Evolutionary conservation across 2,888 invertebrate genomes (phyloP).

Genomic region (Smittia aterrima): DNA sequence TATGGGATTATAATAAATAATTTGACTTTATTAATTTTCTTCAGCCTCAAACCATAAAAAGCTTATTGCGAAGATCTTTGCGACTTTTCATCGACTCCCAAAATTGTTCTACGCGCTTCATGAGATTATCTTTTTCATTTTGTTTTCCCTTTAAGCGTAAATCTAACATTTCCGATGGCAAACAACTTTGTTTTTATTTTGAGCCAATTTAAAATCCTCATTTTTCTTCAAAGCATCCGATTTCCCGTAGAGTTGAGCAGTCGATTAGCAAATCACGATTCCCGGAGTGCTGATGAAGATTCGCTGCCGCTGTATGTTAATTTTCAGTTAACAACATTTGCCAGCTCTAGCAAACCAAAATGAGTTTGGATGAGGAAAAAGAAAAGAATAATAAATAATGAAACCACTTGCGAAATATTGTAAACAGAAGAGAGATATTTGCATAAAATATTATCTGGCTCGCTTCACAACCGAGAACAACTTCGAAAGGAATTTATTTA

Average conservation of each 20-base stretch:
- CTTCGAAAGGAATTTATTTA: constrained; percentile 16
- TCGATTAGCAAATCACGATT: too few relatives aligned
- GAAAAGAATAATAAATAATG: constrained; percentile 16
- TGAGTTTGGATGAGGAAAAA: too few relatives aligned
- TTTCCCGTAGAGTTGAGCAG: too few relatives aligned
- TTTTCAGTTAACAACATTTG: background rate
- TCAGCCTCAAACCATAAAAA: background rate
- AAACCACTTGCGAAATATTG: constrained; percentile 12
- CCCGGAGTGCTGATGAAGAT: too few relatives aligned
- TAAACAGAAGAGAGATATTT: constrained; percentile 16
- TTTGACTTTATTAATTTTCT: constrained; percentile 17
- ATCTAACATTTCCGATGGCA: too few relatives aligned
- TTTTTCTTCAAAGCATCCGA: too few relatives aligned
- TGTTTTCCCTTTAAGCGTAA: background rate
- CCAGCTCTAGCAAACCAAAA: background rate
- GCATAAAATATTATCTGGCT: constrained; percentile 25
- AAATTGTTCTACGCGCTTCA: background rate
- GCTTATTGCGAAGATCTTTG: background rate
- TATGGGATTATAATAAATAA: constrained; percentile 22
- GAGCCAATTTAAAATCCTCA: too few relatives aligned
- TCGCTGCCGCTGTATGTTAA: background rate
- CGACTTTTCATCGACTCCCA: background rate
- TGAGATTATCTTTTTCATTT: background rate
- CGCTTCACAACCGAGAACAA: background rate
- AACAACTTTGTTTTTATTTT: too few relatives aligned